Conservation (phyloP, 2,888 invertebrate genomes). For the Yponomeuta evonymella region DNA sequence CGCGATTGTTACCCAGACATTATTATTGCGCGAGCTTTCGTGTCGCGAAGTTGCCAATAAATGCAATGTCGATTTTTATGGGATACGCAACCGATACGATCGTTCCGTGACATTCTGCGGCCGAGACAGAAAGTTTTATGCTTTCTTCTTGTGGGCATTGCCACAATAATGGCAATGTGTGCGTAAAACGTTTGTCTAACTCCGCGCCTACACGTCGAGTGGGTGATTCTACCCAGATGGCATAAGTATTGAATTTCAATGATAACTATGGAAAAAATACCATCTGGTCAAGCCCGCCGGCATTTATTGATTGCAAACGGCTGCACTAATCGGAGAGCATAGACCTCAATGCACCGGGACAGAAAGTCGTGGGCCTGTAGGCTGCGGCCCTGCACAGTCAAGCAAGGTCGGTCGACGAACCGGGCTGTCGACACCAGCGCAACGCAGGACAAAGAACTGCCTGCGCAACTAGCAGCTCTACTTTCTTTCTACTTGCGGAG, state of each 20-base stretch:
- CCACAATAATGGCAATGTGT: background rate
- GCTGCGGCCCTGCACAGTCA: constrained; percentile 48
- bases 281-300: background rate
- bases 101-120: constrained; percentile 2
- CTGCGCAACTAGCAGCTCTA: background rate
- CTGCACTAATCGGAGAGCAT: background rate
- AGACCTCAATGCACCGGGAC: background rate
- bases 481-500: background rate
- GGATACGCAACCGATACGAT: constrained; percentile 1
- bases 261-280: too few relatives aligned
- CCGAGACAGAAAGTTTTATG: background rate
- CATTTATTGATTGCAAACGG: background rate
- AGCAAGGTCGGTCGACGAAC: constrained; percentile 74
- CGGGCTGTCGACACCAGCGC: constrained; percentile 22
- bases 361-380: constrained; percentile 46
- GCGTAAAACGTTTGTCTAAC: background rate
- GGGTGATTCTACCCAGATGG: too few relatives aligned
- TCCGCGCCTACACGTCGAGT: background rate
- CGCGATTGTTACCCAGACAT: constrained; percentile 8
- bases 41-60: constrained; percentile 3
- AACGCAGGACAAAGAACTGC: constrained; percentile 8
- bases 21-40: constrained; percentile 9
- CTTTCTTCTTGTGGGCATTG: background rate
- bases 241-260: too few relatives aligned
- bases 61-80: constrained; percentile 4